phyloP scores from a whole-genome alignment of 2,797 vertebrate species.

The Pelodytes ibericus region DNA sequence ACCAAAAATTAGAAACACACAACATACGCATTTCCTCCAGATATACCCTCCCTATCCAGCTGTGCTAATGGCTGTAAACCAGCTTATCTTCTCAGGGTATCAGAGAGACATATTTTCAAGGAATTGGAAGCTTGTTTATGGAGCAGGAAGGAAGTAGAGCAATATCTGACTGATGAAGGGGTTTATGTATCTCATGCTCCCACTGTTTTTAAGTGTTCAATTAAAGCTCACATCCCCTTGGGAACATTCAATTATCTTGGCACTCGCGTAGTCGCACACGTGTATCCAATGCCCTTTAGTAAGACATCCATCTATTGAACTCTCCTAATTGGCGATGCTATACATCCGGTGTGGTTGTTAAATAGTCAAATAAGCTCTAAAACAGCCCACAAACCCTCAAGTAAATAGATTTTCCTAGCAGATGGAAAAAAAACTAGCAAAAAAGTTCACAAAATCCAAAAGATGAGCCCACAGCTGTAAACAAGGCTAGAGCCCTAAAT shows the following conservation, averaged over 20 bases:
- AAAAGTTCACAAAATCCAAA: no score
- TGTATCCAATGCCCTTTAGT: slow-evolving; percentile 40
- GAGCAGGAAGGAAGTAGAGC: slow-evolving; percentile 60
- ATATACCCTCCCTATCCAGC: slow-evolving; percentile 19
- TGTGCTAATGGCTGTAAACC: slow-evolving; percentile 12
- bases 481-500: no score
- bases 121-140: slow-evolving; percentile 60
- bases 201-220: slow-evolving; percentile 50
- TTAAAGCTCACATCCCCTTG: slow-evolving; percentile 35
- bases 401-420: slow-evolving; percentile 32
- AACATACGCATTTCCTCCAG: not conserved
- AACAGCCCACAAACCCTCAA: slow-evolving; percentile 33
- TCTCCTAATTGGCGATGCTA: slow-evolving; percentile 22
- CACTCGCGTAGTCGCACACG: not conserved
- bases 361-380: slow-evolving; percentile 51
- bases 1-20: slow-evolving; percentile 41
- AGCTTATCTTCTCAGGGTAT: slow-evolving; percentile 61
- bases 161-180: slow-evolving; percentile 44
- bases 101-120: slow-evolving; percentile 45
- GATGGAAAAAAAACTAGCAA: slow-evolving; percentile 39
- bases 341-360: slow-evolving; percentile 44
- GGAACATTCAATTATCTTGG: slow-evolving; percentile 44
- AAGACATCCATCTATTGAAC: slow-evolving; percentile 21
- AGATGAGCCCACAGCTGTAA: no score
- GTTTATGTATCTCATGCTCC: slow-evolving; percentile 52